These are phyloP conservation scores for Hirudo medicinalis DNA, from an alignment of 1,140 invertebrate species.

Conservation along the genomic window DNA sequence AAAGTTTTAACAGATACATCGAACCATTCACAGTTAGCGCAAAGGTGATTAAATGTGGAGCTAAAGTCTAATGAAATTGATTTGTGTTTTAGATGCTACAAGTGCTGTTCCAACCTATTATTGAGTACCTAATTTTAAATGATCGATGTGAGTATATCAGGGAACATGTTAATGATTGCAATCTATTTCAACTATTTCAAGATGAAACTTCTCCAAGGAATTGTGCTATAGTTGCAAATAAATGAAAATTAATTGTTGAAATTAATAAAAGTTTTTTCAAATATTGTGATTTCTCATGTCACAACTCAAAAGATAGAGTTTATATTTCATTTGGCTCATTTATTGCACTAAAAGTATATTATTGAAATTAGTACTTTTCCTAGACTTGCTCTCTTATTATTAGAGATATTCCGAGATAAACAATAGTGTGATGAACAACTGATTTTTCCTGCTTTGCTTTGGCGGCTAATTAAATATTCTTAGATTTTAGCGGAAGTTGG, in stretches of 20 bases:
- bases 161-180: slow-evolving; percentile 26
- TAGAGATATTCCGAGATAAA: too few species aligned
- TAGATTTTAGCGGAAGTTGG: too few species aligned
- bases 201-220: slow-evolving; percentile 32
- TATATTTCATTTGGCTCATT: background rate
- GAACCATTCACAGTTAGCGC: slow-evolving; percentile 18
- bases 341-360: background rate
- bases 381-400: background rate
- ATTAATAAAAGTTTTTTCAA: background rate
- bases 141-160: slow-evolving; percentile 28
- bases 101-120: slow-evolving; percentile 42
- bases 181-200: slow-evolving; percentile 30
- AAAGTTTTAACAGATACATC: background rate
- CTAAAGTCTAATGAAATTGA: background rate
- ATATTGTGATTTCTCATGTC: background rate
- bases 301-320: background rate
- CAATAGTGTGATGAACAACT: background rate
- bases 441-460: background rate
- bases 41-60: background rate
- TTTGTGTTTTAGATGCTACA: slow-evolving; percentile 30
- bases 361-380: background rate
- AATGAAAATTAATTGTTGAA: background rate
- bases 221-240: slow-evolving; percentile 26
- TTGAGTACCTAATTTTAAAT: slow-evolving; percentile 29
- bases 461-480: too few species aligned